These are phyloP conservation scores for Neoseiulus cucumeris DNA, from an alignment of 1,140 invertebrate genomes.

Conservation along the genomic window DNA sequence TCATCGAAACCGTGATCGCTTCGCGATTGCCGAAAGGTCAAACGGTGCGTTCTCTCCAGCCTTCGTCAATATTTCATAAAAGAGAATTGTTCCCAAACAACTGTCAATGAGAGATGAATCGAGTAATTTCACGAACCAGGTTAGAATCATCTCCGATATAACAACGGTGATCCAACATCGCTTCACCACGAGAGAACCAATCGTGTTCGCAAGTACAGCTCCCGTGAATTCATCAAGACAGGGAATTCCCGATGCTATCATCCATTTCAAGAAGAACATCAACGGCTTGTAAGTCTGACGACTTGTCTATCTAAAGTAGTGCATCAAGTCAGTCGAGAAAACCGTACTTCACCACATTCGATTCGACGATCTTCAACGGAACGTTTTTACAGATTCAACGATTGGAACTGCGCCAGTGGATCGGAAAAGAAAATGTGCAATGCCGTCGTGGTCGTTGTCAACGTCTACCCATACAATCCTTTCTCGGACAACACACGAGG, in stretches of 20 bases:
- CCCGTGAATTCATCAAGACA: background rate
- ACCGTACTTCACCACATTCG: too few species aligned
- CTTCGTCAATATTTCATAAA: background rate
- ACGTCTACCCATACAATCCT: background rate
- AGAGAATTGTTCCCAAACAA: background rate
- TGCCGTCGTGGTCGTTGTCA: background rate
- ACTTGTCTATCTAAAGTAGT: background rate
- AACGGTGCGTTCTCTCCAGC: background rate
- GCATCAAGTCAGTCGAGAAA: too few species aligned
- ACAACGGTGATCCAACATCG: background rate
- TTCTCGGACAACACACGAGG: background rate
- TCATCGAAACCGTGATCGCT: background rate
- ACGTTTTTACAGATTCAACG: background rate
- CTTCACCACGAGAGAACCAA: background rate
- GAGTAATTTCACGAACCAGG: background rate
- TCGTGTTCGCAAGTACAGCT: background rate
- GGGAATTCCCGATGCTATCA: background rate
- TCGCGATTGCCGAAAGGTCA: constrained; percentile 1
- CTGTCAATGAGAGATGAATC: too few species aligned
- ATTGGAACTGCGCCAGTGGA: background rate
- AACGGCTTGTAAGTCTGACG: background rate
- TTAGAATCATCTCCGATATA: background rate
- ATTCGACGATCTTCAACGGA: too few species aligned
- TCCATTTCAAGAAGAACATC: constrained; percentile 8
- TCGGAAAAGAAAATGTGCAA: background rate